Conservation (phyloP, 1,140 invertebrate species). For the Drosophila lowei region DNA sequence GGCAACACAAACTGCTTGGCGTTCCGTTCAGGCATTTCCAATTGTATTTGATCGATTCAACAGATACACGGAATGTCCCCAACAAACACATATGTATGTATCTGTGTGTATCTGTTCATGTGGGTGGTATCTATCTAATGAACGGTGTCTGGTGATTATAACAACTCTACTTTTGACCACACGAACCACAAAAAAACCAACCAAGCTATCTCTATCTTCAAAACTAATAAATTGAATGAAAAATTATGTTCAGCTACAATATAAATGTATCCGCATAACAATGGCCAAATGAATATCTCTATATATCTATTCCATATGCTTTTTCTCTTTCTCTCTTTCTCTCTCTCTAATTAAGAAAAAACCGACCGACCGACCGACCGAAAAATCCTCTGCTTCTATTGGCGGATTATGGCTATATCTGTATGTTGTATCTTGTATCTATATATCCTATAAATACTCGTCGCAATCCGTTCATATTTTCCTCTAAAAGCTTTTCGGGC, state of each 20-base stretch:
- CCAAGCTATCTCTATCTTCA: conserved; percentile 19
- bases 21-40: conserved; percentile 47
- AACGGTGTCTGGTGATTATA: conserved; percentile 37
- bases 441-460: conserved; percentile 30
- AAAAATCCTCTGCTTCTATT: conserved; percentile 10
- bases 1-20: conserved; percentile 25
- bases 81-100: not conserved
- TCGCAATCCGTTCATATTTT: conserved; percentile 5
- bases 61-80: conserved; percentile 16
- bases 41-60: conserved; percentile 60
- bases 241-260: too few species aligned
- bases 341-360: not conserved
- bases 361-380: not conserved
- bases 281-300: too few species aligned
- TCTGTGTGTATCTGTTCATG: conserved; percentile 15
- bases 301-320: not conserved
- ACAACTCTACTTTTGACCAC: conserved; percentile 30
- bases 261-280: too few species aligned
- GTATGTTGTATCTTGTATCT: not conserved
- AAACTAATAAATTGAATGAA: conserved; percentile 38
- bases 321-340: not conserved
- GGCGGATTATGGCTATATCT: too few species aligned
- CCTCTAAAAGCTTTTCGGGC: conserved; percentile 18
- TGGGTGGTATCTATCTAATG: conserved; percentile 43
- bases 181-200: too few species aligned